These are phyloP conservation scores for Manacus vitellinus DNA, from an alignment of 2,113 vertebrate genomes.

Conservation along the genomic window DNA sequence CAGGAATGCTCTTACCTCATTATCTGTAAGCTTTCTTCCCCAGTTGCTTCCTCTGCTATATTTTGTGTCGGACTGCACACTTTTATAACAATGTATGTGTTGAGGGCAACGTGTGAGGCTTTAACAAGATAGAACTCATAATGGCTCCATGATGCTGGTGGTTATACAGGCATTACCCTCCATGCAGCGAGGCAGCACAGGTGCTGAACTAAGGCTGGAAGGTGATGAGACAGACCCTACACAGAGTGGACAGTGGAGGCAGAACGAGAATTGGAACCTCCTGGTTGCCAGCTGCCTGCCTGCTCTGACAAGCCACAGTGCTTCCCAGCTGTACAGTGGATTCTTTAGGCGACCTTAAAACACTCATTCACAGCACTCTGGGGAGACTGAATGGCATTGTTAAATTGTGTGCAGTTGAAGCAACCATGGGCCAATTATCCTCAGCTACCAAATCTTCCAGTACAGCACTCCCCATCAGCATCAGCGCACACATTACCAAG, in stretches of 20 bases:
- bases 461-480: not conserved
- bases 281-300: not conserved
- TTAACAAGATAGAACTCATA: not conserved
- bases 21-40: not conserved
- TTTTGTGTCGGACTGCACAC: not conserved
- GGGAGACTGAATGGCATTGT: not conserved
- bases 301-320: not conserved
- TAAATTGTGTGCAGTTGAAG: not conserved
- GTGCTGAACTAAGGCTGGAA: not conserved
- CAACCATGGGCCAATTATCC: not conserved
- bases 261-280: not conserved
- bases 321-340: not conserved
- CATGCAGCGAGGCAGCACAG: not conserved
- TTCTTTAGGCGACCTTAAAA: not conserved
- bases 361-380: not conserved
- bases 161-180: not conserved
- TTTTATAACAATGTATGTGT: not conserved
- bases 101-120: not conserved
- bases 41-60: not conserved
- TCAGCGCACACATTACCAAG: not conserved
- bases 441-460: not conserved
- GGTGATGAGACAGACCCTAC: not conserved
- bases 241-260: accelerated
- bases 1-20: not conserved
- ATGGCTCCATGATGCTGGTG: not conserved